Evolutionary conservation across 2,888 invertebrate genomes (phyloP).

Genomic region (Desoria tigrina): DNA sequence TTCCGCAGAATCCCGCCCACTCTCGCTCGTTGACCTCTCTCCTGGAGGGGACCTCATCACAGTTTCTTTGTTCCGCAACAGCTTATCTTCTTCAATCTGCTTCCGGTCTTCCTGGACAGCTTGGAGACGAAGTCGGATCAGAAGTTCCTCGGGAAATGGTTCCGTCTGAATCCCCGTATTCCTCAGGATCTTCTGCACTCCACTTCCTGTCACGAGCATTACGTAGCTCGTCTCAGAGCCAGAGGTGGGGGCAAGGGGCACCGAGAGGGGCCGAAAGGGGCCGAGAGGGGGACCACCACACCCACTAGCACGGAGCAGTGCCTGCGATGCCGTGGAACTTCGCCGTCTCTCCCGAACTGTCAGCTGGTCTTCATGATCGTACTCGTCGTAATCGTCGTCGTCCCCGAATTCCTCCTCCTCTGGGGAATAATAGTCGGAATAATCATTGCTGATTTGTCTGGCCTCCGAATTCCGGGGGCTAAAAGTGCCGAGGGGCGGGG

Average conservation of each 20-base stretch:
- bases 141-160: constrained; percentile 49
- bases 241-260: constrained; percentile 30
- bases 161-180: constrained; percentile 51
- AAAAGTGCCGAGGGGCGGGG: neutral
- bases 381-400: constrained; percentile 61
- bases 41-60: constrained; percentile 12
- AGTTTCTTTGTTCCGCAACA: neutral
- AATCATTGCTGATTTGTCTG: constrained; percentile 5
- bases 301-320: constrained; percentile 44
- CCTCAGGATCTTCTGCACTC: constrained; percentile 40
- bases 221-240: constrained; percentile 42
- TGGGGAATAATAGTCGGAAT: constrained; percentile 53
- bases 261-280: constrained; percentile 37
- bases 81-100: neutral
- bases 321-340: constrained; percentile 48
- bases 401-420: constrained; percentile 67
- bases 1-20: constrained; percentile 42
- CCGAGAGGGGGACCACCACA: constrained; percentile 14
- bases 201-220: constrained; percentile 28
- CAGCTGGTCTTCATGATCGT: constrained; percentile 48
- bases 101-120: constrained; percentile 46
- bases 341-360: constrained; percentile 48
- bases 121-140: constrained; percentile 45
- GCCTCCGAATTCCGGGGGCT: too few species aligned
- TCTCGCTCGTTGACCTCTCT: constrained; percentile 24